Base-by-base conservation (phyloP, 2,113 vertebrate species). In the Urocolius indicus region DNA sequence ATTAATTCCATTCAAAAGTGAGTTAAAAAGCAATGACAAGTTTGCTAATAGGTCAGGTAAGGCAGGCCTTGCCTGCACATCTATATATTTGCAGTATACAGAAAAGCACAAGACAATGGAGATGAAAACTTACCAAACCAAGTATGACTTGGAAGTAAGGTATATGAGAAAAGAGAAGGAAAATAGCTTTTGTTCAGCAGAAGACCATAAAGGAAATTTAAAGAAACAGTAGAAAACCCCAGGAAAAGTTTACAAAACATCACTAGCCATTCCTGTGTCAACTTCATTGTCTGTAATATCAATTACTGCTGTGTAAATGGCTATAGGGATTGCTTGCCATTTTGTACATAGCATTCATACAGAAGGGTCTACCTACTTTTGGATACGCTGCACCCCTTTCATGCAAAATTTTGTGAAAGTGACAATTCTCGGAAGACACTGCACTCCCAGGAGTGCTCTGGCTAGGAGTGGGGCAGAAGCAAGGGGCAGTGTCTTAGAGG, bases 401-500 rank as follows among this genome's bases (percentile, higher is more conserved):
- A 61, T 10, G 7, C 26, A 71, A 55, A 78, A 68, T 57, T 89
- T 43, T 65, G n/a, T 54, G 69, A 54, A 78, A 49, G 32, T 9
- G 29, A 69, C 17, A 52, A 51, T 34, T 48, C 23, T 73, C 51
- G 41, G 59, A 82, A 82, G 66, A 93, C 26, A 24, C 5, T 49
- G 55, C 14, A 71, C 43, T 75, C 26, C 20, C 58, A 76, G 41
- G 12, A 72, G 29, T 16, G 32, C 69, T 78, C 34, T 30, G 30
- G 18, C 19, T 24, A 16, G 6, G 15, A 16, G 4, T 11, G 21
- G 24, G 32, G 13, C 38, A 55, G 27, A 32, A 84, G 52, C 38
- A 58, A 51, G 16, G 4, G 21, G 20, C 12, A 10, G 5, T 2
- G n/a, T 1, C 16, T 17, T 5, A 5, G 18, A 13, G 1, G 13